Evolutionary conservation across 2,888 invertebrate species (phyloP).

Genomic region (Chrysomela aeneicollis): DNA sequence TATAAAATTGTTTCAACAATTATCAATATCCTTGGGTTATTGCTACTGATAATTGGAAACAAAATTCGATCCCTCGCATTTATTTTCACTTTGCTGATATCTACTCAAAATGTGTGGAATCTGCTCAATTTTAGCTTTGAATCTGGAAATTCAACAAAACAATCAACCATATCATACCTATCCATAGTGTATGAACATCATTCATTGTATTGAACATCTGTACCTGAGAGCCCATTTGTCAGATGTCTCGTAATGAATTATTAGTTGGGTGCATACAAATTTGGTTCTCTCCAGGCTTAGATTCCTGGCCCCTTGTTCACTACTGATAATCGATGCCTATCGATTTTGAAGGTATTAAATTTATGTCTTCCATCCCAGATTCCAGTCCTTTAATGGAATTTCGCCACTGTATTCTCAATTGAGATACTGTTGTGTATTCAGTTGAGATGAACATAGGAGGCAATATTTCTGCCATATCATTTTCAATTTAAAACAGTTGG

Average conservation of each 20-base stretch:
- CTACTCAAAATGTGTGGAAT: too few relatives aligned
- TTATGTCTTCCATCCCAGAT: not conserved
- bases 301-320: not conserved
- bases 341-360: not conserved
- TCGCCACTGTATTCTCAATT: not conserved
- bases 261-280: not conserved
- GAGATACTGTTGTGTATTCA: too few relatives aligned
- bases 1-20: too few relatives aligned
- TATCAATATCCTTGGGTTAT: too few relatives aligned
- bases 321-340: not conserved
- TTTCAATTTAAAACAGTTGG: too few relatives aligned
- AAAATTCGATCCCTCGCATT: too few relatives aligned
- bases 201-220: not conserved
- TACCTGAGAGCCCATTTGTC: not conserved
- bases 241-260: not conserved
- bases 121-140: too few relatives aligned
- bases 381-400: not conserved
- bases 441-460: too few relatives aligned
- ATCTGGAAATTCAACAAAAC: too few relatives aligned
- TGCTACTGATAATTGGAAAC: too few relatives aligned
- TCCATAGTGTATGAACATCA: not conserved
- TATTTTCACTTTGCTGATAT: too few relatives aligned
- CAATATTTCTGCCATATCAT: too few relatives aligned
- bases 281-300: not conserved
- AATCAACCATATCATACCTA: not conserved